Evolutionary conservation across 2,888 invertebrate species (phyloP).

Genomic region (Polydrusus pterygomalis): DNA sequence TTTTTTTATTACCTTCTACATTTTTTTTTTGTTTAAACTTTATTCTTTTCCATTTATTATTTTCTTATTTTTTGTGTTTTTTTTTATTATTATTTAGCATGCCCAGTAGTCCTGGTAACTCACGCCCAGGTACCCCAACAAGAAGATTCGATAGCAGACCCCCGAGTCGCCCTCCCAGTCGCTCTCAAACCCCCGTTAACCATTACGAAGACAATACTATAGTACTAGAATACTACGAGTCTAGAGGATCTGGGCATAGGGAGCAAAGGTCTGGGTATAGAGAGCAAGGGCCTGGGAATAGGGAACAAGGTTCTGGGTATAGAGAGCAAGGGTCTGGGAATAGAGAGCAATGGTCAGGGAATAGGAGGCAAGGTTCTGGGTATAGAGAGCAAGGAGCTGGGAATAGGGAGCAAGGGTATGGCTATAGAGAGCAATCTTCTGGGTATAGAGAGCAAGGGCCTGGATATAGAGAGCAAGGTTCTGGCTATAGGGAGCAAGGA

Average conservation of each 20-base stretch:
- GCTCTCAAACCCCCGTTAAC: conserved; percentile 54
- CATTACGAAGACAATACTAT: conserved; percentile 57
- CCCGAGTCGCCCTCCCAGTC: conserved; percentile 61
- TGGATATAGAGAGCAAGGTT: conserved; percentile 26
- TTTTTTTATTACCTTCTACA: no score
- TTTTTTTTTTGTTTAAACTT: not conserved
- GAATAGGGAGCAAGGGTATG: conserved; percentile 28
- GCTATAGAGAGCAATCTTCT: conserved; percentile 7
- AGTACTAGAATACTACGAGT: conserved; percentile 44
- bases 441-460: conserved; percentile 24
- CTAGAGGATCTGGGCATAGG: conserved; percentile 39
- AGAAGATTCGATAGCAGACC: conserved; percentile 62
- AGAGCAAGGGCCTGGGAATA: conserved; percentile 26
- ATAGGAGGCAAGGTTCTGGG: not conserved
- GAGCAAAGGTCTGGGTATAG: conserved; percentile 24
- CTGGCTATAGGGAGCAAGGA: conserved; percentile 2
- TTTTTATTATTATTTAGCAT: conserved; percentile 17
- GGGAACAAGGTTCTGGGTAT: conserved; percentile 19
- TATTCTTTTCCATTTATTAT: conserved; percentile 5
- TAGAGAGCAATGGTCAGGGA: no score
- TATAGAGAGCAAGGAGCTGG: conserved; percentile 28
- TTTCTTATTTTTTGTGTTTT: conserved; percentile 4
- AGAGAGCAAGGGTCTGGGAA: conserved; percentile 21
- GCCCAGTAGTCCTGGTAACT: conserved; percentile 65
- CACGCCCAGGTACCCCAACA: conserved; percentile 67